A percentile compares a stretch with the other conserved stretches of the same genome.
Conservation (phyloP, 2,888 invertebrate genomes). For the Acronicta aceris region DNA sequence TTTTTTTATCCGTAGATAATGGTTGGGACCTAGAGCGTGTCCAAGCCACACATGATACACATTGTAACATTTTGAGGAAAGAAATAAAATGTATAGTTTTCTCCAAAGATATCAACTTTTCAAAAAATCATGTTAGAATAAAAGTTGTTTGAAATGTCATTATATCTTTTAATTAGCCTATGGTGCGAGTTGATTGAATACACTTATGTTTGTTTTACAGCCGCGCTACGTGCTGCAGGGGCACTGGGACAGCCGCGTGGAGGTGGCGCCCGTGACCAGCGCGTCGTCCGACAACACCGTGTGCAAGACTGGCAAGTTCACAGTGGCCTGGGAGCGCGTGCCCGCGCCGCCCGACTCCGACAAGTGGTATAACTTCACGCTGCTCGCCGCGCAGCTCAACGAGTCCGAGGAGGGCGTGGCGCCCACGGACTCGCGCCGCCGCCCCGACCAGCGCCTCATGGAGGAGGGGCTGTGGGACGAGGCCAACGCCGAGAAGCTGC, state of each 20-base stretch:
- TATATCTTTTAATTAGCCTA: too few species aligned
- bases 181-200: background rate
- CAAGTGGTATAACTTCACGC: constrained; percentile 97
- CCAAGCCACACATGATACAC: too few species aligned
- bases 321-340: constrained; percentile 95
- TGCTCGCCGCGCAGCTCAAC: constrained; percentile 98
- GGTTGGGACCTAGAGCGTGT: too few species aligned
- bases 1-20: too few species aligned
- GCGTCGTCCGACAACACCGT: constrained; percentile 94
- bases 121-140: too few species aligned
- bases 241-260: constrained; percentile 98
- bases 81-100: too few species aligned
- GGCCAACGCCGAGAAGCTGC: constrained; percentile 94
- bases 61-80: too few species aligned
- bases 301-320: constrained; percentile 97
- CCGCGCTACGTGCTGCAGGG: constrained; percentile 94
- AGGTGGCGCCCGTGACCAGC: constrained; percentile 96
- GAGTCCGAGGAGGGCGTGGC: constrained; percentile 97
- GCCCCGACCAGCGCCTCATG: constrained; percentile 99
- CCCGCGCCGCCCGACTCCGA: constrained; percentile 92
- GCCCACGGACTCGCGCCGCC: constrained; percentile 97
- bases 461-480: constrained; percentile 97
- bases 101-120: too few species aligned
- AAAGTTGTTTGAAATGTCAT: too few species aligned
- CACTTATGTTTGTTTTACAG: constrained; percentile 77